Evolutionary conservation across 2,888 invertebrate species (phyloP), one percentile per base, ranked within the genome.

Genomic region (Lycophotia porphyrea): DNA sequence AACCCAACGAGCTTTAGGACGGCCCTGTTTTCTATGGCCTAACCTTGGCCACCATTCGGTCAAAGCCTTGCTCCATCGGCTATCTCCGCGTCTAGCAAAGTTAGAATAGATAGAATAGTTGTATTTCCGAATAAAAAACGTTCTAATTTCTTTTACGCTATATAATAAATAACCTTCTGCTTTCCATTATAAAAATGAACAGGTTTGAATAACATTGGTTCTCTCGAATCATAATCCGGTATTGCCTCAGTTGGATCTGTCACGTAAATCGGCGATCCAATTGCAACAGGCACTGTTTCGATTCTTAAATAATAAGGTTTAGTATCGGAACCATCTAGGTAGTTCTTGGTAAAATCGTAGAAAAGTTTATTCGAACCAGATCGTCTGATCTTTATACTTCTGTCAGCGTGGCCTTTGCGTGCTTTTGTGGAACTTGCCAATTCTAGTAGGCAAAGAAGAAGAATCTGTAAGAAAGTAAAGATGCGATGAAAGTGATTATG

Each of bases 381-480:
- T 36, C 15, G 21, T 36, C 55, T 42, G n/a, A 24, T 34, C 27
- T n/a, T 73, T 44, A 42, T 55, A 27, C 34, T 44, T 42, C 5
- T 7, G 18, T 15, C 36, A 36, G 5, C 9, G 13, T 55, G 1
- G 15, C 9, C 34, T 15, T 7, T 42, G 21, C 9, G 42, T 27
- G 15, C 15, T 27, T 21, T 55, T 7, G 4, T 27, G 5, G 34
- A 34, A 44, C 21, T 55, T 42, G 27, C 27, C 34, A 73, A 36
- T 73, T 55, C 34, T 18, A 73, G 4, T 18, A 73, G 18, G 27
- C 15, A 74, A 27, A 73, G 8, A 18, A 73, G 42, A 11, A 73
- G 27, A 13, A 74, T 2, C 73, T 74, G 55, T 13, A 58, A 73
- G 55, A 73, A 36, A 7, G 1, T 39, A 39, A n/a, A n/a, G n/a